A percentile compares a stretch with the other conserved stretches of the same genome.
Conservation (phyloP, 2,113 vertebrate genomes). For the Osmerus mordax region DNA sequence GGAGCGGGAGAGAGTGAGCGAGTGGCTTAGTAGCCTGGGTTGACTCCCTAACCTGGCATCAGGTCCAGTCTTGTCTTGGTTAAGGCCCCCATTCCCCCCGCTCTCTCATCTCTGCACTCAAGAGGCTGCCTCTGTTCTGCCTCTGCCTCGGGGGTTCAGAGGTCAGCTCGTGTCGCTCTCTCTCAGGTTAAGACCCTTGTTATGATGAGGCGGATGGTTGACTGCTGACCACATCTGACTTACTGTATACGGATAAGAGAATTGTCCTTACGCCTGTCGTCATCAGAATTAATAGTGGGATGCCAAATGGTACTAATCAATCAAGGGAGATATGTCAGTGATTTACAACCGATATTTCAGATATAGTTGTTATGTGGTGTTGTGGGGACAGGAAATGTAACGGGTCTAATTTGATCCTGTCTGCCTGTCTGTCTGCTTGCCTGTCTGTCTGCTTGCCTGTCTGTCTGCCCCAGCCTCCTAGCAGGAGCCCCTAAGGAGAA, state of each 20-base stretch:
- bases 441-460: conserved; percentile 21
- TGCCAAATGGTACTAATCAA: too few species aligned
- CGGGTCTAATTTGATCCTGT: conserved; percentile 32
- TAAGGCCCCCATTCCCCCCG: conserved; percentile 28
- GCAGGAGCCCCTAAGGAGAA: conserved; percentile 83
- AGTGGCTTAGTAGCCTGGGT: conserved; percentile 45
- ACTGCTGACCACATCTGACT: too few species aligned
- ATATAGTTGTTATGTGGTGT: too few species aligned
- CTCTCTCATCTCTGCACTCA: neutral
- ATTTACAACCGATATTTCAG: too few species aligned
- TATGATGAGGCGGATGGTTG: too few species aligned
- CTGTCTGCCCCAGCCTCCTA: conserved; percentile 73
- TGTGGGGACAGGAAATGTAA: conserved; percentile 1
- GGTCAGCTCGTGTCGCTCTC: neutral
- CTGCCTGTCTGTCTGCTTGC: conserved; percentile 5
- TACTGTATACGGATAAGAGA: too few species aligned
- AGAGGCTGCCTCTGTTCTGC: too few species aligned
- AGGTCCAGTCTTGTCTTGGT: conserved; percentile 43
- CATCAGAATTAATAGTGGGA: too few species aligned
- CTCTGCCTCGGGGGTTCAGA: neutral
- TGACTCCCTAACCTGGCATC: conserved; percentile 25
- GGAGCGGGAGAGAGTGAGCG: conserved; percentile 46
- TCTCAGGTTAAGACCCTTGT: neutral
- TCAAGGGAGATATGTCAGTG: too few species aligned
- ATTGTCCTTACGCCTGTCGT: too few species aligned